Base-by-base conservation (phyloP, 2,797 vertebrate genomes). In the Pitangus sulphuratus region DNA sequence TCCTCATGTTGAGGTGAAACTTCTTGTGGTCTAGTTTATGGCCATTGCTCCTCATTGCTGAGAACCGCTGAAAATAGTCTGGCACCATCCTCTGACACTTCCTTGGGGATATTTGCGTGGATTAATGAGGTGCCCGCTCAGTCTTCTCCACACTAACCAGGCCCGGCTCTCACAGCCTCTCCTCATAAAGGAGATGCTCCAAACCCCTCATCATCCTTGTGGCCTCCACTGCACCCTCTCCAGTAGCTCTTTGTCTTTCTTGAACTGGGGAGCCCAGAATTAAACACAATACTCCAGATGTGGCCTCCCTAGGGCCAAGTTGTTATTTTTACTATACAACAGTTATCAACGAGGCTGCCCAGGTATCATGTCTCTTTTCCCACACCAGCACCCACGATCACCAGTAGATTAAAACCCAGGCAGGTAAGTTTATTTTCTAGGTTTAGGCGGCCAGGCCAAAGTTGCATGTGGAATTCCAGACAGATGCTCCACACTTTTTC, bases 251-350 rank as follows among this genome's bases (percentile, higher is more conserved):
- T 54, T 54, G 26, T 48, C 40, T 72, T 65, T 72, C 66, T 54
- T 75, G 54, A 61, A 40, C 54, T 42, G 35, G 7, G 21, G 30
- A 75, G 40, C 74, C 22, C 56, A 48, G 62, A 54, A 48, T 4
- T 48, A 24, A 68, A 35, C 47, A 75, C 22, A 57, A 1, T 51
- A 58, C 11, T 64, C 26, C 22, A 44, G 21, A 57, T n/a, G 35
- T 33, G 9, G n/a, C n/a, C 37, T 51, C 58, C 50, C n/a, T 18
- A 35, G 53, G 17, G 12, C 20, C 0, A 0, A 45, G 28, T 31
- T 31, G 31, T 12, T 6, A 26, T 40, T 15, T 21, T 25, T 31
- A 31, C 21, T 56, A 35, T 11, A 45, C 37, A 51, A 6, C 18
- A 31, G 11, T 4, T 58, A 57, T n/a, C 48, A 33, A 3, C 9